phyloP scores from a whole-genome alignment of 2,113 vertebrate species.

The mouse (Mus musculus) region GRCm39 chr16:10272501-10273000 shows the following conservation, averaged over 20 bases:
- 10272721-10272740: neutral
- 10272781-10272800: no score
- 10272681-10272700: no score
- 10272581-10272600: neutral
- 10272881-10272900: neutral
- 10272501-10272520: neutral
- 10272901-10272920: neutral
- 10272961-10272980: conserved; percentile 71
- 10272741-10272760: neutral
- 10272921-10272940: conserved; percentile 59
- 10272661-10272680: neutral
- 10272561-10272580: neutral
- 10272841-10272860: neutral
- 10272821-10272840: neutral
- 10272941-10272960: conserved; percentile 83
- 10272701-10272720: neutral
- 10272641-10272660: neutral
- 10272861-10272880: neutral
- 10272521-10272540: neutral
- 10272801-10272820: neutral
- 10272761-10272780: neutral
- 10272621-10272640: neutral
- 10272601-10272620: neutral
- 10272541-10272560: neutral
- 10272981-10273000: conserved; percentile 81